Conservation (phyloP, 2,113 vertebrate species). For the Vicugna pacos region DNA sequence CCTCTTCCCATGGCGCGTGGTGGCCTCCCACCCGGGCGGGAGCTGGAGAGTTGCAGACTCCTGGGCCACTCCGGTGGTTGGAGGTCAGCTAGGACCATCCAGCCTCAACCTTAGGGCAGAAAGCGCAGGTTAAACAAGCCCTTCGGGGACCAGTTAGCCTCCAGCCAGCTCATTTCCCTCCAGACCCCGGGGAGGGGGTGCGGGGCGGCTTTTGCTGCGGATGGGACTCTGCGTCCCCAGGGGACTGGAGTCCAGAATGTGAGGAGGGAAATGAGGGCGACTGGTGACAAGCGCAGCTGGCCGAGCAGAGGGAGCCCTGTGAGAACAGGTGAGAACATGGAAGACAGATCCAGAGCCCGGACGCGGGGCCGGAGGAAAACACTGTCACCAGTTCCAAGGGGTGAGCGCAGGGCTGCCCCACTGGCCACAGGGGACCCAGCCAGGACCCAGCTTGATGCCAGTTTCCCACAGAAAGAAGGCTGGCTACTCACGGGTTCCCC, state of each 20-base stretch:
- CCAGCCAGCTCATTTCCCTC: no score
- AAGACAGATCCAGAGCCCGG: not conserved
- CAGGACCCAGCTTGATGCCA: not conserved
- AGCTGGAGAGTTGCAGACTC: not conserved
- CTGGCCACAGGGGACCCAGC: not conserved
- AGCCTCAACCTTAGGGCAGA: not conserved
- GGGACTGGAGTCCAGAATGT: not conserved
- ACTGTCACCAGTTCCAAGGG: not conserved
- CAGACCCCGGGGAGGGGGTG: no score
- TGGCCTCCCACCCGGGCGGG: not conserved
- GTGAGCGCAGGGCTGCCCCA: fast-evolving
- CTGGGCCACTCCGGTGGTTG: not conserved
- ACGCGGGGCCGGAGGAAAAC: not conserved
- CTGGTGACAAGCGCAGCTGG: not conserved
- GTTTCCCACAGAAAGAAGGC: not conserved
- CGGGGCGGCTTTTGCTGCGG: not conserved
- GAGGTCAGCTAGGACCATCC: not conserved
- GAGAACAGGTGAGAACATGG: not conserved
- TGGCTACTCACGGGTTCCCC: not conserved
- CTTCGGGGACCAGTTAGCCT: not conserved
- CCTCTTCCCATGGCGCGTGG: fast-evolving
- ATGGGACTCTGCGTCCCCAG: not conserved
- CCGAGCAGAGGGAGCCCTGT: no score
- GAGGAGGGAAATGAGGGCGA: fast-evolving
- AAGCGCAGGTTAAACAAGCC: not conserved